phyloP scores from a whole-genome alignment of 2,797 vertebrate genomes.

The Eupleurogrammus muticus region DNA sequence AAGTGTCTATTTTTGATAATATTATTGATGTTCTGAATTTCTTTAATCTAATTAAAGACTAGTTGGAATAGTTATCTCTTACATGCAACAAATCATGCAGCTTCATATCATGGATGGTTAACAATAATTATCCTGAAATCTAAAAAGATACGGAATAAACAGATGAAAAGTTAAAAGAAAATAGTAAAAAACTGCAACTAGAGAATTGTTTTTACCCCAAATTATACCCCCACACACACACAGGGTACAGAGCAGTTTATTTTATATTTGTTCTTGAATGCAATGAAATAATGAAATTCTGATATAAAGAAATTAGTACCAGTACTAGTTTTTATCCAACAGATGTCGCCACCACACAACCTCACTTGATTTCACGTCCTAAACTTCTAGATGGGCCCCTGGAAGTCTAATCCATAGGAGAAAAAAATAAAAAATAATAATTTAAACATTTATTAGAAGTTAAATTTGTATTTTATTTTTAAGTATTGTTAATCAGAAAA shows the following conservation, averaged over 20 bases:
- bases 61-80: constrained; percentile 4
- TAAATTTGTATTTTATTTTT: too few relatives aligned
- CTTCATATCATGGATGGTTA: too few relatives aligned
- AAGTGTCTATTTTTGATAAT: too few relatives aligned
- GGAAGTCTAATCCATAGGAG: not conserved
- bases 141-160: too few relatives aligned
- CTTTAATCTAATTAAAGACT: too few relatives aligned
- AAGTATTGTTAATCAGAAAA: not conserved
- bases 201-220: not conserved
- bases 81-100: not conserved
- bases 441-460: too few relatives aligned
- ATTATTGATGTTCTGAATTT: too few relatives aligned
- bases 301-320: not conserved
- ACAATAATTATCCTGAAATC: not conserved
- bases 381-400: not conserved
- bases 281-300: not conserved
- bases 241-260: too few relatives aligned
- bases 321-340: constrained; percentile 2
- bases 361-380: not conserved
- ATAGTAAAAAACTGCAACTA: not conserved
- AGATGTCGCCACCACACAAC: constrained; percentile 37
- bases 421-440: not conserved
- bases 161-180: not conserved
- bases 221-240: too few relatives aligned
- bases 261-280: not conserved